These are phyloP conservation scores for Acropora yongei DNA, from an alignment of 64 coral and sea anemone genomes.

Conservation along the genomic window DNA sequence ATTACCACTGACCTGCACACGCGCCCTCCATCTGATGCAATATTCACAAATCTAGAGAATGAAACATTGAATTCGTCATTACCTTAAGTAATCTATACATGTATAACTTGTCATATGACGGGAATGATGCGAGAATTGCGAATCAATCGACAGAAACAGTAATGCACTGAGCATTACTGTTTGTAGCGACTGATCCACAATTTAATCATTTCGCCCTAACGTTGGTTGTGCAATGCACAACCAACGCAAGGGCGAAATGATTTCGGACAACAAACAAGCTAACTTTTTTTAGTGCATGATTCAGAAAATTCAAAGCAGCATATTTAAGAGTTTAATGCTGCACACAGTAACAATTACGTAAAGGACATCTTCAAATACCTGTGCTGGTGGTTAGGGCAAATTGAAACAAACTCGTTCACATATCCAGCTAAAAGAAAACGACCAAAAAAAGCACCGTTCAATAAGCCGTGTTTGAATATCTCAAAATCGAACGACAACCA, in stretches of 20 bases:
- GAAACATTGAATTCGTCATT: neutral
- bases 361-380: conserved; percentile 37
- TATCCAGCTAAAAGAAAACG: conserved; percentile 80
- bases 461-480: neutral
- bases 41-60: conserved; percentile 78
- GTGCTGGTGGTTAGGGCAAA: conserved; percentile 91
- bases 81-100: neutral
- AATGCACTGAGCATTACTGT: too few species aligned
- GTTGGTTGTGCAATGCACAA: too few species aligned
- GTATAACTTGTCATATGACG: too few species aligned
- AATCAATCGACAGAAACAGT: too few species aligned
- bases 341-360: neutral
- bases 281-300: too few species aligned
- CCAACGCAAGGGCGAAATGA: too few species aligned
- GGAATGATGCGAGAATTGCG: too few species aligned
- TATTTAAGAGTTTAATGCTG: neutral
- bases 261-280: too few species aligned
- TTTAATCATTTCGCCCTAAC: too few species aligned
- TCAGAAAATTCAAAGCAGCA: too few species aligned
- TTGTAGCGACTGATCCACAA: too few species aligned
- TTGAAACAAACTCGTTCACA: conserved; percentile 94
- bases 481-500: neutral
- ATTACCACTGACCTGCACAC: conserved; percentile 83
- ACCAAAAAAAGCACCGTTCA: neutral
- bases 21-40: conserved; percentile 94